These are phyloP conservation scores for Sebastes itinus DNA, from an alignment of 2,797 vertebrate species.

Conservation along the genomic window DNA sequence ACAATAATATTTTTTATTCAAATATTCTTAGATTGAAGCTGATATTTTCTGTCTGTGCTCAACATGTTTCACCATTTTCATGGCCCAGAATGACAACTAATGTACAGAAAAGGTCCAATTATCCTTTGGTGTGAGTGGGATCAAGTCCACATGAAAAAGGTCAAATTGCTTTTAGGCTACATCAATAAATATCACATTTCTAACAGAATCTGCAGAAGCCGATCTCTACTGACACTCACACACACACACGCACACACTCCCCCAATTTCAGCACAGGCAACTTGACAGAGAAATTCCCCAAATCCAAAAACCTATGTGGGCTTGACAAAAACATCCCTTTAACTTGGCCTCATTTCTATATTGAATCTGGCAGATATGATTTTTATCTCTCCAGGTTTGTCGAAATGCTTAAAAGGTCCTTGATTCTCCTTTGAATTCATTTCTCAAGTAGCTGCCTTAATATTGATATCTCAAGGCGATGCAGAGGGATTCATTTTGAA, in stretches of 20 bases:
- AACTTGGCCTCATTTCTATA: not conserved
- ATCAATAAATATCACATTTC: not conserved
- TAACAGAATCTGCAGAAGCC: not conserved
- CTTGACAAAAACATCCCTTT: not conserved
- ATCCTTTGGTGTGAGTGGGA: not conserved
- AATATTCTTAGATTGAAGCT: not conserved
- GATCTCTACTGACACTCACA: not conserved
- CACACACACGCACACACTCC: not conserved
- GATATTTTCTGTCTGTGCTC: not conserved
- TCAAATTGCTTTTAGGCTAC: not conserved
- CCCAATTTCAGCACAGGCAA: not conserved
- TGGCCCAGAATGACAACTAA: not conserved
- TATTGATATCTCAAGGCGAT: slow-evolving; percentile 32
- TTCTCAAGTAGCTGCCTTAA: slow-evolving; percentile 19
- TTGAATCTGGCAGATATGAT: slow-evolving; percentile 4
- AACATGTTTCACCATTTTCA: not conserved
- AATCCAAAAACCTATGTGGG: not conserved
- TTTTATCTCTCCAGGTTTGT: slow-evolving; percentile 4
- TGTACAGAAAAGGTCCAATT: not conserved
- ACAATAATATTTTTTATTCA: not conserved
- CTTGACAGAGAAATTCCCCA: not conserved
- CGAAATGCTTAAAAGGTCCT: not conserved
- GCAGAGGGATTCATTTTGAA: slow-evolving; percentile 32
- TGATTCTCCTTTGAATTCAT: slow-evolving; percentile 13
- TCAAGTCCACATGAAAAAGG: not conserved